A percentile compares a stretch with the other conserved stretches of the same genome.
These are phyloP conservation scores for Entomyzon cyanotis DNA, from an alignment of 2,113 vertebrate species.

Conservation along the genomic window DNA sequence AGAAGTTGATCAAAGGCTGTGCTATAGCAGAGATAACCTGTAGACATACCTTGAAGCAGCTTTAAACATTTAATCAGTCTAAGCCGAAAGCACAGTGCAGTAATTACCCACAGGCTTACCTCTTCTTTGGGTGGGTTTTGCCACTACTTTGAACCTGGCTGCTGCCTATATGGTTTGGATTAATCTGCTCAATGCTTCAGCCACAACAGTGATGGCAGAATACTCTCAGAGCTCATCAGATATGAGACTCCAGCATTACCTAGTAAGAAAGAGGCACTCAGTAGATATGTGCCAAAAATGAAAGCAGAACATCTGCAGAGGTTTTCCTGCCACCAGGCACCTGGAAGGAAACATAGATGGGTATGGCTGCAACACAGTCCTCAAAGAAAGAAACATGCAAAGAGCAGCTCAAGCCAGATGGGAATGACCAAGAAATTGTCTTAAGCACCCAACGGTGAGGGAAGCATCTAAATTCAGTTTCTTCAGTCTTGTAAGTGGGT, in stretches of 20 bases:
- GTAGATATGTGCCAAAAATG: background rate
- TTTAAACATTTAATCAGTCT: background rate
- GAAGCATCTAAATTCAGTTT: background rate
- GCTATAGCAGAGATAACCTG: background rate
- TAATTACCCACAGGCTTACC: background rate
- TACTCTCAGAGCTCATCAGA: background rate
- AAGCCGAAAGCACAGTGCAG: background rate
- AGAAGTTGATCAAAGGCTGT: background rate
- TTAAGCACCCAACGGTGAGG: background rate
- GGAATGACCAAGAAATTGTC: background rate
- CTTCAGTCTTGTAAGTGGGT: background rate
- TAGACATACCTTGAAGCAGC: background rate
- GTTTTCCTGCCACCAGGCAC: background rate
- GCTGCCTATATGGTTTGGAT: background rate
- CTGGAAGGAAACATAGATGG: background rate
- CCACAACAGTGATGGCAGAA: background rate
- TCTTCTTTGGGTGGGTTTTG: background rate
- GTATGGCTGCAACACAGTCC: background rate
- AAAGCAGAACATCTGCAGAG: background rate
- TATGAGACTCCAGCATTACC: background rate
- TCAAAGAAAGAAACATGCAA: background rate
- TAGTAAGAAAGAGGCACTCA: background rate
- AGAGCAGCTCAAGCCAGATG: background rate
- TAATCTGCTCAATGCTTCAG: background rate
- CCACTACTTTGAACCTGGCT: background rate